A percentile compares a stretch with the other conserved stretches of the same genome.
Evolutionary conservation across 2,113 vertebrate species (phyloP).

Genomic region (Bungarus multicinctus): DNA sequence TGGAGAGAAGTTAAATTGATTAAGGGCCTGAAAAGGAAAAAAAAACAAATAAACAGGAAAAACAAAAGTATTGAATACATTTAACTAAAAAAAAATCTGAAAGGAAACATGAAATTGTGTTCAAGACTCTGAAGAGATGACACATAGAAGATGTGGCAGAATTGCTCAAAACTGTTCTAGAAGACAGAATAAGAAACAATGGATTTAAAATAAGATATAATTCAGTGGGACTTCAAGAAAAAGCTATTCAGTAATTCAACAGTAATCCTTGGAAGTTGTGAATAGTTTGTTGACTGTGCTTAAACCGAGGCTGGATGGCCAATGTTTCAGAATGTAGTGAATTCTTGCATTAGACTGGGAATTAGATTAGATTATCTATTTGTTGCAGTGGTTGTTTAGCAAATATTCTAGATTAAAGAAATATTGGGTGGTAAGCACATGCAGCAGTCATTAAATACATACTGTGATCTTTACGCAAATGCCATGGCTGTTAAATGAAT

Average conservation of each 20-base stretch:
- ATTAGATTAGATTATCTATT: background rate
- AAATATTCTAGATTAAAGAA: too few species aligned
- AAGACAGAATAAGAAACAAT: background rate
- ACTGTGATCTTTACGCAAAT: too few species aligned
- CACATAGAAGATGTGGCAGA: background rate
- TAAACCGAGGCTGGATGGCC: background rate
- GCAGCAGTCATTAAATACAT: too few species aligned
- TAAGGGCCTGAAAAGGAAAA: background rate
- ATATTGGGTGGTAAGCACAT: too few species aligned
- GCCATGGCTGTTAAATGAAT: too few species aligned
- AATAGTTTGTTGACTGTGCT: background rate
- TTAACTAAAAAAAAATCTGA: background rate
- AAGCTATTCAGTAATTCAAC: background rate
- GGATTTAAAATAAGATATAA: background rate
- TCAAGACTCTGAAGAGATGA: background rate
- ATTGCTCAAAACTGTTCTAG: background rate
- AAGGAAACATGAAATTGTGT: background rate
- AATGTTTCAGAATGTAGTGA: background rate
- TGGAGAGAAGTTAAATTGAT: background rate
- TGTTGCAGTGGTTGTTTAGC: too few species aligned
- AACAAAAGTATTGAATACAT: background rate
- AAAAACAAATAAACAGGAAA: background rate
- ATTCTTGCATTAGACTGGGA: background rate
- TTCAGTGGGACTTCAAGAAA: background rate
- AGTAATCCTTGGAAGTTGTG: background rate